Percentiles rank a stretch among this genome's conserved stretches.
Evolutionary conservation across 2,113 vertebrate genomes (phyloP).

Genomic region (Cyprinodon tularosa): DNA sequence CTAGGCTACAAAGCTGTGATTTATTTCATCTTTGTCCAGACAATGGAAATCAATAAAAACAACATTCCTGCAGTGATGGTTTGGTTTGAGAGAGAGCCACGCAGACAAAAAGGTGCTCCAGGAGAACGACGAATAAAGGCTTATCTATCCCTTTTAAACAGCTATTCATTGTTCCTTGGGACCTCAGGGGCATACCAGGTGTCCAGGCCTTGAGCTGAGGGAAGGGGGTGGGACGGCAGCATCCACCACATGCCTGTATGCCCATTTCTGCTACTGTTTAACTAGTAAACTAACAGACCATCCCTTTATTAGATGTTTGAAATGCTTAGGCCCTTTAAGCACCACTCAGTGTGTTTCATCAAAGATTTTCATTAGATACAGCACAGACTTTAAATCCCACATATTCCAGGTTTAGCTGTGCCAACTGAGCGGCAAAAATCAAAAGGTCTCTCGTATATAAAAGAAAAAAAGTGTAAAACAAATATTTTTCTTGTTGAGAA

Average conservation of each 20-base stretch:
- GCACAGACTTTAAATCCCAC: background rate
- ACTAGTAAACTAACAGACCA: slow-evolving; percentile 55
- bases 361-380: slow-evolving; percentile 5
- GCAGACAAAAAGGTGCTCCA: slow-evolving; percentile 43
- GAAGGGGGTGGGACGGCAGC: slow-evolving; percentile 21
- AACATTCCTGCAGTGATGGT: slow-evolving; percentile 19
- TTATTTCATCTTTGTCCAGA: background rate
- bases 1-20: background rate
- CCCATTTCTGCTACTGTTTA: slow-evolving; percentile 67
- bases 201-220: slow-evolving; percentile 61
- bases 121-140: slow-evolving; percentile 58
- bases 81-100: slow-evolving; percentile 23
- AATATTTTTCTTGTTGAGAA: slow-evolving; percentile 50
- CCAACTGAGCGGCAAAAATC: slow-evolving; percentile 34
- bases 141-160: slow-evolving; percentile 69
- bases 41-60: slow-evolving; percentile 14
- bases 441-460: slow-evolving; percentile 9
- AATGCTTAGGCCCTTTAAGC: slow-evolving; percentile 8
- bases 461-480: too few species aligned
- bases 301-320: slow-evolving; percentile 34
- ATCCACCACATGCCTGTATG: slow-evolving; percentile 27
- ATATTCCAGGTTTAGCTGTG: background rate
- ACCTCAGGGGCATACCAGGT: slow-evolving; percentile 73
- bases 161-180: slow-evolving; percentile 69
- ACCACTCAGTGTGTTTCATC: background rate